Percentiles rank a stretch among this genome's conserved stretches.
phyloP scores from a whole-genome alignment of 2,888 invertebrate species.

The Lasioglossum marginatum region DNA sequence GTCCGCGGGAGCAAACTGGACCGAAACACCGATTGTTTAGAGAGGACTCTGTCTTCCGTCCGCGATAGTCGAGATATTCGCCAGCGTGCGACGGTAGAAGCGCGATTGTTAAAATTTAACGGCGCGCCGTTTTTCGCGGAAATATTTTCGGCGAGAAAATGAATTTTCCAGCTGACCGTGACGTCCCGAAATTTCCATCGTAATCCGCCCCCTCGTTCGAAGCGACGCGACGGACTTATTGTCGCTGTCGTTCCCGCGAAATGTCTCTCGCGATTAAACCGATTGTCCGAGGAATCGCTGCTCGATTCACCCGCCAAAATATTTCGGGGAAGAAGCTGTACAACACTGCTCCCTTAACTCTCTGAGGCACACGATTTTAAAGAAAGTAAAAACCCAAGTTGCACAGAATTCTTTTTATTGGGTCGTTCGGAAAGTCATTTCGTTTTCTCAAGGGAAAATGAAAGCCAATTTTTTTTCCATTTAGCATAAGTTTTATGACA shows the following conservation, averaged over 20 bases:
- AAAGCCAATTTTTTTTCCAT: too few species aligned
- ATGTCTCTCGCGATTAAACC: background rate
- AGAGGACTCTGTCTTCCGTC: background rate
- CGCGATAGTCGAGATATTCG: background rate
- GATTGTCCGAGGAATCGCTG: background rate
- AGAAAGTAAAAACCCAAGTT: too few species aligned
- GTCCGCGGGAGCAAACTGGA: constrained; percentile 17
- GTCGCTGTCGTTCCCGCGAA: background rate
- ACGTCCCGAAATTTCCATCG: background rate
- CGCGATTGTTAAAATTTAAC: constrained; percentile 47
- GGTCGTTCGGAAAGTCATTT: too few species aligned
- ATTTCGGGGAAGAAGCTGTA: too few species aligned
- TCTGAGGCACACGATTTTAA: too few species aligned
- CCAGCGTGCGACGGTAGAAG: constrained; percentile 24
- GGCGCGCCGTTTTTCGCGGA: constrained; percentile 37
- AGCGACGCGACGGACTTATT: background rate
- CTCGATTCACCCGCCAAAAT: too few species aligned
- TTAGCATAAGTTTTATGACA: too few species aligned
- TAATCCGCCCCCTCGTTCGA: background rate
- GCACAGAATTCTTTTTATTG: too few species aligned
- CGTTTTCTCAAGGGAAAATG: too few species aligned
- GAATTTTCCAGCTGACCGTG: constrained; percentile 30
- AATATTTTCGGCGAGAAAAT: constrained; percentile 35
- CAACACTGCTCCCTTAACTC: too few species aligned
- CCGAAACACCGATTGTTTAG: constrained; percentile 44